Evolutionary conservation across 2,113 vertebrate species (phyloP), one percentile per base, ranked within the genome.

Genomic region (Sylvilagus bachmani): DNA sequence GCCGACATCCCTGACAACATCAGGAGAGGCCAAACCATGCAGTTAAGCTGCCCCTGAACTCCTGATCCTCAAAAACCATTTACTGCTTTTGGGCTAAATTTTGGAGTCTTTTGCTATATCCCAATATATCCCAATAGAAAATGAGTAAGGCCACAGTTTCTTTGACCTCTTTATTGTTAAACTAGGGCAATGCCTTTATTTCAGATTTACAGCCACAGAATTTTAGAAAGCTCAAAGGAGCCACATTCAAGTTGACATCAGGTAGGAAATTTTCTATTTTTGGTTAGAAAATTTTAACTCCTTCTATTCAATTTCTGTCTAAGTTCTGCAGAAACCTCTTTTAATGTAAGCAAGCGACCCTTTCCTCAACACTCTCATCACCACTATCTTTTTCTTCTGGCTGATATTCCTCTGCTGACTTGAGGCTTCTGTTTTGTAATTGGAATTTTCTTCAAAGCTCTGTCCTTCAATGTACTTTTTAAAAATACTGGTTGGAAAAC

Each of bases 371-470:
- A 61, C 36, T 71, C 27, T 33, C 13, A 69, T 25, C 9, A 31
- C 61, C 66, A 33, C 69, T 44, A 33, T 5, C 53, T 75, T 66
- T 0, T 67, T 78, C 71, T 77, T 89, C 62, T 27, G n/a, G 69
- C 62, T 49, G 69, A 66, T 33, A 12, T 27, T 29, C 33, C 69
- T 38, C 61, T 24, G 66, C 70, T 44, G 38, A 77, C 53, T 4
- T 64, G 38, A 49, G 89, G 66, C 61, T 36, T 78, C 24, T 44
- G 49, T 29, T 87, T 67, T 70, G 62, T 93, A 85, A 87, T 6
- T 77, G n/a, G 19, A 73, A 36, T 82, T 85, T 87, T 36, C 83
- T 86, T 89, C 85, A 94, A 88, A 93, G 83, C 53, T 84, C 71
- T 79, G 13, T 13, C 31, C 79, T 89, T 64, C 21, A 81, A 92